Evolutionary conservation across 2,888 invertebrate species (phyloP).

Genomic region (Diadromus collaris): DNA sequence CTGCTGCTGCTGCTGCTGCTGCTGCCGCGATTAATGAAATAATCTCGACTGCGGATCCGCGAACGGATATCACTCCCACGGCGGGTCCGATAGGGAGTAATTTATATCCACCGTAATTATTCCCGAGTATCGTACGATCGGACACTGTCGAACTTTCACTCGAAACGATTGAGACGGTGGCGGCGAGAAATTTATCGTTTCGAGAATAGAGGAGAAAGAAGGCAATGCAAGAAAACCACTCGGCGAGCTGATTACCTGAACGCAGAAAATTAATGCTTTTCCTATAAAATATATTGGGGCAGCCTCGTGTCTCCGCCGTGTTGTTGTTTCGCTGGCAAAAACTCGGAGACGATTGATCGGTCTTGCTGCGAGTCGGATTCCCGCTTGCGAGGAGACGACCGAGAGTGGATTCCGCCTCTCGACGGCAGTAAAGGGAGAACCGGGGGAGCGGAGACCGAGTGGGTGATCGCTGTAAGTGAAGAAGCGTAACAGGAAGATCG

Average conservation of each 20-base stretch:
- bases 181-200: conserved; percentile 13
- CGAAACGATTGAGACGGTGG: neutral
- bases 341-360: conserved; percentile 27
- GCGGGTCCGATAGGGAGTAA: neutral
- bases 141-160: conserved; percentile 1
- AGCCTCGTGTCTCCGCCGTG: neutral
- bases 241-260: conserved; percentile 28
- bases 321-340: conserved; percentile 19
- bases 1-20: too few relatives aligned
- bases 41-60: conserved; percentile 2
- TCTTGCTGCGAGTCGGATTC: conserved; percentile 1
- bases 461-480: neutral
- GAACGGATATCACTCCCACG: neutral
- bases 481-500: conserved; percentile 11
- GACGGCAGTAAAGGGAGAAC: neutral
- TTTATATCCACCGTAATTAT: neutral
- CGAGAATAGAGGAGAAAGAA: neutral
- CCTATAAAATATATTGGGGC: conserved; percentile 8
- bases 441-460: neutral
- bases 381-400: conserved; percentile 32
- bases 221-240: conserved; percentile 1
- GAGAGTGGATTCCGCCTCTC: conserved; percentile 15
- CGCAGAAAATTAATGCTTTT: conserved; percentile 36
- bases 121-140: neutral
- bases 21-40: conserved; percentile 31